Conservation (phyloP, 1,140 invertebrate species). For the Thalassaphorura encarpata region DNA sequence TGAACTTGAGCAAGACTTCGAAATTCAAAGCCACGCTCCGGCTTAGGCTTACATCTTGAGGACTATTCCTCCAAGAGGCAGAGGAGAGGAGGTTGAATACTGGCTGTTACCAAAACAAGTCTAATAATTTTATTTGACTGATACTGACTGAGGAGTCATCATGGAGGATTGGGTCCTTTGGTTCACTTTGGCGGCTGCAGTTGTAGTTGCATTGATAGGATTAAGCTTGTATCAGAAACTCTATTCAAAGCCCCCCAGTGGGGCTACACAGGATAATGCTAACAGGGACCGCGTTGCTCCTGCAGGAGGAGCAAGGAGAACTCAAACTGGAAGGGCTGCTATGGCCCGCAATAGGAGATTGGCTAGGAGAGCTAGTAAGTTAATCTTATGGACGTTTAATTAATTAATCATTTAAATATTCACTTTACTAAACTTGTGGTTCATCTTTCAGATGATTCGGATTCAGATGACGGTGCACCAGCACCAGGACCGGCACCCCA, state of each 20-base stretch:
- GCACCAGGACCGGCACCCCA: too few species aligned
- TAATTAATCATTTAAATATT: not conserved
- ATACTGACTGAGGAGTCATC: not conserved
- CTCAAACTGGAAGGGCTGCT: not conserved
- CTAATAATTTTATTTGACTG: not conserved
- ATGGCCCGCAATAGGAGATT: conserved; percentile 9
- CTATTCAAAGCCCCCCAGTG: conserved; percentile 1
- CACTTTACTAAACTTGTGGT: not conserved
- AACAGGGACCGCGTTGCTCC: not conserved
- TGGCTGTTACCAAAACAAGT: too few species aligned
- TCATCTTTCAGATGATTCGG: conserved; percentile 11
- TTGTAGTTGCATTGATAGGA: not conserved
- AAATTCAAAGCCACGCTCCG: too few species aligned
- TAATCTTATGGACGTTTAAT: not conserved
- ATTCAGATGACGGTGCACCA: conserved; percentile 18
- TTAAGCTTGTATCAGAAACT: not conserved
- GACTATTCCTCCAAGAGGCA: not conserved
- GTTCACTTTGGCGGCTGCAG: conserved; percentile 13
- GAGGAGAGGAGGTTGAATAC: too few species aligned
- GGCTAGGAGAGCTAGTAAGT: conserved; percentile 2
- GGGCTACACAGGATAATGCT: not conserved
- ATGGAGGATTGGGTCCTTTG: conserved; percentile 18
- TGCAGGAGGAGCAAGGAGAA: not conserved
- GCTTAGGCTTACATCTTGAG: too few species aligned
- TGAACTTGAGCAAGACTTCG: too few species aligned